Evolutionary conservation across 2,888 invertebrate species (phyloP), one percentile per base, ranked within the genome.

Genomic region (Oligia strigilis): DNA sequence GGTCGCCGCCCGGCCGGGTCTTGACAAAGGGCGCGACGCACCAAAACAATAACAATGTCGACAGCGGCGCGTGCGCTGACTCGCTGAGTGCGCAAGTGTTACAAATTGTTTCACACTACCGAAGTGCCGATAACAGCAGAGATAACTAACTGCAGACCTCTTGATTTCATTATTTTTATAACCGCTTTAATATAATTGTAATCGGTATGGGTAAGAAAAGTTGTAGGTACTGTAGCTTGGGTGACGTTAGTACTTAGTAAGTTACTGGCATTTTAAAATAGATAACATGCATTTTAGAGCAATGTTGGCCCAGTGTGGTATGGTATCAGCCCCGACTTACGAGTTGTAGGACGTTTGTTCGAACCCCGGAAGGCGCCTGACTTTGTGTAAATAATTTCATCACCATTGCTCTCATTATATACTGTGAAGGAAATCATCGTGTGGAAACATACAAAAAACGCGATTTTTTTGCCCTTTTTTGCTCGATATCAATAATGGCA

Each of bases 41-140:
- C 95, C 94, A 94, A 95, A 95, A 95, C 95, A 95, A 95, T 94
- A 94, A 95, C 93, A 94, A 94, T 92, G 89, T 91, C 90, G 89
- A 86, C 88, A 86, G 81, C 84, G 84, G 92, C 94, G 95, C 95
- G 96, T 96, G 96, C 94, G 92, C 92, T 58, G 96, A 90, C 87
- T 96, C 94, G 92, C 92, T 60, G 96, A 90, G 87, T 96, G 92
- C 92, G 88, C 92, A 94, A 95, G 92, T 92, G 90, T 87, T 86
- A 92, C 93, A 90, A 93, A 93, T 93, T 92, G 91, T 92, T 93
- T 91, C 90, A 91, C 91, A 92, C 89, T 87, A 84, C 83, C 78
- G 80, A 58, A 75, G 58, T 65, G 40, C 49, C 78, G 83, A 86
- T 81, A 78, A 82, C 82, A 72, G 65, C 72, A 58, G 17, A 73